Evolutionary conservation across 2,797 vertebrate genomes (phyloP).

Genomic region (Vipera ursinii): DNA sequence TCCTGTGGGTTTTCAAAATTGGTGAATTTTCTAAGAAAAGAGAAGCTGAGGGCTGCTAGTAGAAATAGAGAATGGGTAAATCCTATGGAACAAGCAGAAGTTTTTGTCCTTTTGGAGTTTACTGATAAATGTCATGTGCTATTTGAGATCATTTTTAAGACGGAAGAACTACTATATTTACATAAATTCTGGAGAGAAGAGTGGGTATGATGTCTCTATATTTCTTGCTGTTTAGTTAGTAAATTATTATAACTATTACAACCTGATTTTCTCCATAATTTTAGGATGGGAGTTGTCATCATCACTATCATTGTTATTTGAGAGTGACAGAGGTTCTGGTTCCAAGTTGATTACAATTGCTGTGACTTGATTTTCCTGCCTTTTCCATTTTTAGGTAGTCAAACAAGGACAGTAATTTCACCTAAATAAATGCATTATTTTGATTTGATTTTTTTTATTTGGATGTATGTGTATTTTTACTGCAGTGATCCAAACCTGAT

Average conservation of each 20-base stretch:
- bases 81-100: background rate
- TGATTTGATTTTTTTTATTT: background rate
- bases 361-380: background rate
- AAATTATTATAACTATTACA: background rate
- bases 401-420: background rate
- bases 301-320: background rate
- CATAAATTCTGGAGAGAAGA: background rate
- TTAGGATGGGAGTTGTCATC: background rate
- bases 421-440: background rate
- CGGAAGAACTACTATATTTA: background rate
- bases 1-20: background rate
- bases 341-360: background rate
- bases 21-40: background rate
- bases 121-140: background rate
- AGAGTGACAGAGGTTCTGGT: background rate
- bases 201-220: background rate
- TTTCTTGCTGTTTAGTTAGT: background rate
- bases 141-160: background rate
- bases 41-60: background rate
- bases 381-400: background rate
- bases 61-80: background rate
- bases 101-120: background rate
- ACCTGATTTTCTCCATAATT: background rate
- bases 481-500: background rate
- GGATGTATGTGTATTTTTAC: background rate